Percentiles rank a stretch among this genome's conserved stretches.
phyloP scores from a whole-genome alignment of 2,113 vertebrate genomes.

The Scortum barcoo region DNA sequence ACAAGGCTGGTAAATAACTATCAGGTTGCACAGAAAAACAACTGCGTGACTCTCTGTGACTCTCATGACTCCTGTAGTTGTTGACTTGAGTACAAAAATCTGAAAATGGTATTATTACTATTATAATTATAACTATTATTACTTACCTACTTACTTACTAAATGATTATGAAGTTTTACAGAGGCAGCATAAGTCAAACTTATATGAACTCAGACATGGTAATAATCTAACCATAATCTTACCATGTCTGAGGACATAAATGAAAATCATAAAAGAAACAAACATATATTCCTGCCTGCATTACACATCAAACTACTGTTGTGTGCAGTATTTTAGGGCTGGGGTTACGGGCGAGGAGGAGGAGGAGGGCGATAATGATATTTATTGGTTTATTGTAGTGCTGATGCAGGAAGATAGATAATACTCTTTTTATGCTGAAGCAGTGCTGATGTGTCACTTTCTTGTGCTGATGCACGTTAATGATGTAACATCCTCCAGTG shows the following conservation, averaged over 20 bases:
- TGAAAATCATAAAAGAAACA: background rate
- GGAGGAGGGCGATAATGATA: constrained; percentile 19
- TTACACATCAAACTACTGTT: background rate
- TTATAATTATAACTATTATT: background rate
- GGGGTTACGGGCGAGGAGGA: background rate
- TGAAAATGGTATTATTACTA: background rate
- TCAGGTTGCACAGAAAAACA: constrained; percentile 52
- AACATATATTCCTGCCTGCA: background rate
- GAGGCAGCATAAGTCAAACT: background rate
- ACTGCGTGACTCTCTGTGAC: background rate
- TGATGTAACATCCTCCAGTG: background rate
- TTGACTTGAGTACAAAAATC: background rate
- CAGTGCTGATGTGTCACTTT: constrained; percentile 61
- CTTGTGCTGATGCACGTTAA: constrained; percentile 53
- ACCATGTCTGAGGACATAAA: background rate
- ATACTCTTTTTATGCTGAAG: constrained; percentile 16
- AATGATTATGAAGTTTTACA: background rate
- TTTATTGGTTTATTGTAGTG: constrained; percentile 71
- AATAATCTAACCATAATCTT: background rate
- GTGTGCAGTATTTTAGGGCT: background rate
- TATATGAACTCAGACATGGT: background rate
- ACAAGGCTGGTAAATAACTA: constrained; percentile 46
- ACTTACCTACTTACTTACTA: background rate
- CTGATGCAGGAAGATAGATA: constrained; percentile 48
- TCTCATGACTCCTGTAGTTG: background rate